A percentile compares a stretch with the other conserved stretches of the same genome.
Evolutionary conservation across 2,797 vertebrate genomes (phyloP).

Genomic region (Lagorchestes hirsutus): DNA sequence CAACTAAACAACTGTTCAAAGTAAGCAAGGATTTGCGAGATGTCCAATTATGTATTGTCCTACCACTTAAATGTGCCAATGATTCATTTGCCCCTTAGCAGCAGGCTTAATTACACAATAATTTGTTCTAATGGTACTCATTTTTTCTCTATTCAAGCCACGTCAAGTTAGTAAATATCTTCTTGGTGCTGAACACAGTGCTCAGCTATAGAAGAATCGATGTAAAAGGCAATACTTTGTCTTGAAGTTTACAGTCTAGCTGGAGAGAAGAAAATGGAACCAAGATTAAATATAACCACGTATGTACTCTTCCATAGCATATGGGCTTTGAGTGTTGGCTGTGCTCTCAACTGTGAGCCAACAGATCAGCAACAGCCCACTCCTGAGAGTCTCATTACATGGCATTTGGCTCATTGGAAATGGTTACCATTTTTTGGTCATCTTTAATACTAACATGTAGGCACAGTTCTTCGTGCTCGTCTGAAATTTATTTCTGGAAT

Average conservation of each 20-base stretch:
- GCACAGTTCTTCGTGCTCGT: background rate
- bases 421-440: slow-evolving; percentile 39
- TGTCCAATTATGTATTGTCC: slow-evolving; percentile 26
- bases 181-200: background rate
- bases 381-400: background rate
- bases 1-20: slow-evolving; percentile 43
- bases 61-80: background rate
- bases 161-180: slow-evolving; percentile 9
- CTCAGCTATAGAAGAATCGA: slow-evolving; percentile 42
- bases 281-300: slow-evolving; percentile 32
- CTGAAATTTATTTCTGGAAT: slow-evolving; percentile 39
- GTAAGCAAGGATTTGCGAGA: slow-evolving; percentile 20
- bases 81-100: slow-evolving; percentile 11
- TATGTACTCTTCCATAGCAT: slow-evolving; percentile 59
- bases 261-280: slow-evolving; percentile 34
- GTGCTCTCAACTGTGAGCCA: background rate
- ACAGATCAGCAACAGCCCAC: background rate
- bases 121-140: slow-evolving; percentile 45
- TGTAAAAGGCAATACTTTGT: slow-evolving; percentile 13
- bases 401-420: slow-evolving; percentile 8
- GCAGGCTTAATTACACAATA: slow-evolving; percentile 9
- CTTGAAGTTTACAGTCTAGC: slow-evolving; percentile 36
- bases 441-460: background rate
- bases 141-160: slow-evolving; percentile 50
- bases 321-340: slow-evolving; percentile 21